Evolutionary conservation across 2,797 vertebrate species (phyloP), one percentile per base, ranked within the genome.

Genomic region (Adelosebastes latens): DNA sequence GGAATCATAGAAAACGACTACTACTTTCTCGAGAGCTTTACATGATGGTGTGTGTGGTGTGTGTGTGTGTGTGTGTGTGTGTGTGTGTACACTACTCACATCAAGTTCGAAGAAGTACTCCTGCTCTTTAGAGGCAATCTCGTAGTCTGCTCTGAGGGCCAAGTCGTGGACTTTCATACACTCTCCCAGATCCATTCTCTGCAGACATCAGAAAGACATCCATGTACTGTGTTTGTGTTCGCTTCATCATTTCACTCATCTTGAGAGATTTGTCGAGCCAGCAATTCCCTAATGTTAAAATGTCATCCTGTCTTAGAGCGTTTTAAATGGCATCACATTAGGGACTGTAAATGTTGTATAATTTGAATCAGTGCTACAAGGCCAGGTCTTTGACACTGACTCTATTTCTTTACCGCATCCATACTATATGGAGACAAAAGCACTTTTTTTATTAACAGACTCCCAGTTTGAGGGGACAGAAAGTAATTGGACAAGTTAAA

Each of bases 161-260:
- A 99, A 93, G 93, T 99, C 99, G 60, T 99, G 99, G 60, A 99
- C 98, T 93, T 99, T 99, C 83, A 97, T 92, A 89, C 99, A 99
- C 90, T 99, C 99, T 87, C 99, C 99, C 88, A 99, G 96, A 93
- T 99, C 99, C 99, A 99, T 99, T 90, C 99, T 97, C 99, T 99
- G 92, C 24, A 87, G 74, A 61, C 79, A 85, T 39, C 12, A 82
- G 2, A 88, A 69, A 61, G 5, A 62, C 14, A 42, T 49, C 25
- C 29, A 68, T 22, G 12, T 12, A 11, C 27, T 72, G 14, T 9
- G 14, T 59, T 58, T 4, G 3, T 22, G 3, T 20, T 6, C 31
- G 29, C 5, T 22, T 75, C 22, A 11, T 22, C 27, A 31, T 36
- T 32, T 77, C 14, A 36, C 12, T 36, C 27, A 46, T 32, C 5